Evolutionary conservation across 2,797 vertebrate genomes (phyloP).

Genomic region (Gymnodraco acuticeps): DNA sequence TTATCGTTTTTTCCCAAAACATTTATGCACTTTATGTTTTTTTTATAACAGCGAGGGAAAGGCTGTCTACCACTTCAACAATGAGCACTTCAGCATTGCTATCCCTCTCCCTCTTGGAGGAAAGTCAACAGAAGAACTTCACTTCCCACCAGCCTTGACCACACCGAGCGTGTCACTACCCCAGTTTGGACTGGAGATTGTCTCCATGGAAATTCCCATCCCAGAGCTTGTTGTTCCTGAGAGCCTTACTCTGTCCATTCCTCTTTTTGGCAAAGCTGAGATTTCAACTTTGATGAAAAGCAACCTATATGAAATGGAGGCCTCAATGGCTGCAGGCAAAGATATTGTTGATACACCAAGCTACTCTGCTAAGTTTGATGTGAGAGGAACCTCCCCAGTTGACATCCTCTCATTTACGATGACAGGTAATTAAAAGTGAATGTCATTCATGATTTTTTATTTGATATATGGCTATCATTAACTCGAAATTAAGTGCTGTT

Average conservation of each 20-base stretch:
- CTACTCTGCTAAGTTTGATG: constrained; percentile 83
- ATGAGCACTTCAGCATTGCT: constrained; percentile 81
- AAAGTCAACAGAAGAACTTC: constrained; percentile 87
- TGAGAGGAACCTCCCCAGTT: constrained; percentile 85
- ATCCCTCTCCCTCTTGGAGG: constrained; percentile 92
- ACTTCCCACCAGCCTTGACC: constrained; percentile 82
- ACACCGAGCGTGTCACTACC: constrained; percentile 85
- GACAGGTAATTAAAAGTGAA: constrained; percentile 83
- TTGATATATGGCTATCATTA: not conserved
- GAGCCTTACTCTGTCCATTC: constrained; percentile 82
- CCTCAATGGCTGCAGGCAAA: constrained; percentile 83
- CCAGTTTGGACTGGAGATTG: constrained; percentile 85
- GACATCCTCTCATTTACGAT: constrained; percentile 89
- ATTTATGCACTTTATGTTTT: constrained; percentile 11
- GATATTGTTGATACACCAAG: constrained; percentile 79
- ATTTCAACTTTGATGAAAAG: constrained; percentile 87
- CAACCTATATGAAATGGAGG: constrained; percentile 93
- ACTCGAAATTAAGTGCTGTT: not conserved
- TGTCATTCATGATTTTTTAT: not conserved
- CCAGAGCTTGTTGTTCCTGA: constrained; percentile 88
- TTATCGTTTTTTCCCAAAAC: not conserved
- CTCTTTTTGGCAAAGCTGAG: constrained; percentile 88
- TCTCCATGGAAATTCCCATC: constrained; percentile 84
- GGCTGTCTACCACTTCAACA: constrained; percentile 87
- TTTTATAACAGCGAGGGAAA: constrained; percentile 85